phyloP scores from a whole-genome alignment of 2,113 vertebrate genomes.

The Ranitomeya variabilis region DNA sequence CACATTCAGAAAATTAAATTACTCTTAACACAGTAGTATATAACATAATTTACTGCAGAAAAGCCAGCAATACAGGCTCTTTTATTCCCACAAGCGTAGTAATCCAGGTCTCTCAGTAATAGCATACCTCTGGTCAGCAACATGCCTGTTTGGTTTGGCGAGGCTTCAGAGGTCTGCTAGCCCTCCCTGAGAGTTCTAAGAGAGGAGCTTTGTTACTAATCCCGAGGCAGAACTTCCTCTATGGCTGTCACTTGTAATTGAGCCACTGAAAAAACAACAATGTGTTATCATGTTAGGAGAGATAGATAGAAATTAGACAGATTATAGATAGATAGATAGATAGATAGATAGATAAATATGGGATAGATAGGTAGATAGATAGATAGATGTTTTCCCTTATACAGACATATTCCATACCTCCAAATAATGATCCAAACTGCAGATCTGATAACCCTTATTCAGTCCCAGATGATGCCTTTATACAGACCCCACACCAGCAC shows the following conservation, averaged over 20 bases:
- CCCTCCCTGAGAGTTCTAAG: conserved; percentile 5
- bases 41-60: conserved; percentile 19
- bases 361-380: no score
- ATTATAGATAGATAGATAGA: no score
- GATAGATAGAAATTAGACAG: no score
- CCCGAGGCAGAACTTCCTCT: not conserved
- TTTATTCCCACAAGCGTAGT: conserved; percentile 28
- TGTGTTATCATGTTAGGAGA: not conserved
- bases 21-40: not conserved
- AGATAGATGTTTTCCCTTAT: no score
- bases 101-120: conserved; percentile 27
- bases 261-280: not conserved
- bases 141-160: conserved; percentile 17
- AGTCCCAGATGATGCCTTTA: no score
- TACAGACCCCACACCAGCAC: no score
- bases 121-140: conserved; percentile 17
- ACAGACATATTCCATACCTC: no score
- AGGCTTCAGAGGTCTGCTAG: not conserved
- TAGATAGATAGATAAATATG: no score
- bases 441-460: no score
- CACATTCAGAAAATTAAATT: conserved; percentile 14
- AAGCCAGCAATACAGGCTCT: not conserved
- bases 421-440: no score
- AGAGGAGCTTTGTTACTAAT: conserved; percentile 10
- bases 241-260: not conserved